Conservation (phyloP, 2,797 vertebrate genomes). For the Sebastes umbrosus region DNA sequence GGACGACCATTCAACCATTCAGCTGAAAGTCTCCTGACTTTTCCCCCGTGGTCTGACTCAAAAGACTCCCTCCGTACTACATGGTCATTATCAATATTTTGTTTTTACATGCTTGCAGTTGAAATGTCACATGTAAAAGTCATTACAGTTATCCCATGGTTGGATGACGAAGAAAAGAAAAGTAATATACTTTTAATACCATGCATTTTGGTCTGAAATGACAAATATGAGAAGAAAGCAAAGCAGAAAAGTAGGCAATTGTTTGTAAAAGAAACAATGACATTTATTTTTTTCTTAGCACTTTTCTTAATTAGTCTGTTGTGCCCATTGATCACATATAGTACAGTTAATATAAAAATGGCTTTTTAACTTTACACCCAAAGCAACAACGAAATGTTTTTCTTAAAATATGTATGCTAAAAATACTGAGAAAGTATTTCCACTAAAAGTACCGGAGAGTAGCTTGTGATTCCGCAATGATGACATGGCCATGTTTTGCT, state of each 20-base stretch:
- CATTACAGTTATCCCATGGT: background rate
- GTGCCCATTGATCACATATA: slow-evolving; percentile 86
- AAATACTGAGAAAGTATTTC: slow-evolving; percentile 84
- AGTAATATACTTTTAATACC: background rate
- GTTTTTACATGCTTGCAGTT: slow-evolving; percentile 14
- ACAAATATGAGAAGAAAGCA: slow-evolving; percentile 21
- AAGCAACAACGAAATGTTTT: slow-evolving; percentile 84
- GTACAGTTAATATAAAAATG: slow-evolving; percentile 89
- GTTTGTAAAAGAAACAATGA: slow-evolving; percentile 84
- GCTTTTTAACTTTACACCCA: slow-evolving; percentile 87
- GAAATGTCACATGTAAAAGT: slow-evolving; percentile 23
- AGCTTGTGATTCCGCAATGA: slow-evolving; percentile 80
- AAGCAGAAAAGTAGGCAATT: slow-evolving; percentile 63
- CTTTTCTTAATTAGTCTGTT: slow-evolving; percentile 81
- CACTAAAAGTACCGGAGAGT: slow-evolving; percentile 79
- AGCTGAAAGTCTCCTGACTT: slow-evolving; percentile 33
- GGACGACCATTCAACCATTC: slow-evolving; percentile 46
- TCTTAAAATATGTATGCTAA: slow-evolving; percentile 85
- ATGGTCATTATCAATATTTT: slow-evolving; percentile 15
- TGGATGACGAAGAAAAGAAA: background rate
- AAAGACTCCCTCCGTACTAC: slow-evolving; percentile 1
- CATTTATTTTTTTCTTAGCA: slow-evolving; percentile 85
- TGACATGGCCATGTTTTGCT: slow-evolving; percentile 68
- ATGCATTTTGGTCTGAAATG: background rate
- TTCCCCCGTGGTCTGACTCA: slow-evolving; percentile 11